Conservation (phyloP, 2,888 invertebrate species). For the Entomobrya proxima region DNA sequence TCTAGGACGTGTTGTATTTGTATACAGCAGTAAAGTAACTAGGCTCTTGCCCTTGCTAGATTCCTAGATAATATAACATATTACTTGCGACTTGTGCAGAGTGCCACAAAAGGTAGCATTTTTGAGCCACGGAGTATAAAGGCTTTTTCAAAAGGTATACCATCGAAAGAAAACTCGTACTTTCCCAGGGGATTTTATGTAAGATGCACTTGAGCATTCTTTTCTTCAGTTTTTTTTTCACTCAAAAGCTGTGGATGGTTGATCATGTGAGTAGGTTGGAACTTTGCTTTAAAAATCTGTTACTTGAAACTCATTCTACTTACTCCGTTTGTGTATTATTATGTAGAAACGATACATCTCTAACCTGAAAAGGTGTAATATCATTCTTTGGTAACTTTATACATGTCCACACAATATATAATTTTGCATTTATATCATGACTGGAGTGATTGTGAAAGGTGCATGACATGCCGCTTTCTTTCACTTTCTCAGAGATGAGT, state of each 20-base stretch:
- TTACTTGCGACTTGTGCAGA: background rate
- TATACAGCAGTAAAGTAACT: background rate
- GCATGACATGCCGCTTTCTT: background rate
- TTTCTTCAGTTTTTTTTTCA: background rate
- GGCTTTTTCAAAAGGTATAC: slow-evolving; percentile 46
- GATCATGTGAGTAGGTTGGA: background rate
- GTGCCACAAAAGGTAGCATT: slow-evolving; percentile 36
- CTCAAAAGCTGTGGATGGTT: background rate
- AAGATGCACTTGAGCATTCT: slow-evolving; percentile 46
- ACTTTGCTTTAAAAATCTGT: slow-evolving; percentile 3
- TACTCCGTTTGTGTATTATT: background rate
- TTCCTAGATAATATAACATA: too few species aligned
- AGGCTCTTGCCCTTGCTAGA: background rate
- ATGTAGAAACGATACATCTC: background rate
- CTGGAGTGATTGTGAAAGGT: background rate
- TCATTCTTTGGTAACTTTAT: background rate
- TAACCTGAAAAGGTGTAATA: background rate
- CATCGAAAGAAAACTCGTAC: slow-evolving; percentile 54
- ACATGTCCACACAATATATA: background rate
- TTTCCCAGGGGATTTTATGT: slow-evolving; percentile 51
- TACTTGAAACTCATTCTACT: background rate
- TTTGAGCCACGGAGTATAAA: slow-evolving; percentile 31
- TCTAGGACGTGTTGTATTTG: background rate
- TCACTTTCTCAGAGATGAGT: slow-evolving; percentile 43
- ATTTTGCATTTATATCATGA: background rate